Conservation (phyloP, 2,113 vertebrate species). For the Patagioenas fasciata region DNA sequence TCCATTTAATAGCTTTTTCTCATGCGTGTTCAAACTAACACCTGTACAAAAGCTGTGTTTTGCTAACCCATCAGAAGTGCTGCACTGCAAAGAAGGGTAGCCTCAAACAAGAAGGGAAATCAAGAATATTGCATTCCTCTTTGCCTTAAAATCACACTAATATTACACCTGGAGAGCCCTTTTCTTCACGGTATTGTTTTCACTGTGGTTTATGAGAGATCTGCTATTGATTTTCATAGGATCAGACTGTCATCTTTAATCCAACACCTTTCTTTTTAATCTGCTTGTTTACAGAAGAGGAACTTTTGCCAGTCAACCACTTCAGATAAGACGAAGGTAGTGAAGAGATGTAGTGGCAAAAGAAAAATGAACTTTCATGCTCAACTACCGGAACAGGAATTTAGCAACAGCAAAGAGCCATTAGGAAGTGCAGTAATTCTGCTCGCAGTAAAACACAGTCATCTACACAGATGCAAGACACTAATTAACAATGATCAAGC, state of each 20-base stretch:
- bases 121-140: neutral
- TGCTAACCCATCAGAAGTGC: neutral
- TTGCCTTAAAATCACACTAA: neutral
- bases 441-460: neutral
- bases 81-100: neutral
- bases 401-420: neutral
- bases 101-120: neutral
- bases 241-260: conserved; percentile 42
- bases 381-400: neutral
- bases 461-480: neutral
- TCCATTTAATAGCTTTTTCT: neutral
- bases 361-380: conserved; percentile 14
- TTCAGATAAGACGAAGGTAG: conserved; percentile 1
- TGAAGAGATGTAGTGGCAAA: neutral
- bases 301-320: conserved; percentile 32
- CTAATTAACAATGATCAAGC: conserved; percentile 11
- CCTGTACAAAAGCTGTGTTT: neutral
- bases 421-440: neutral
- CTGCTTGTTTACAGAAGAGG: conserved; percentile 4
- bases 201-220: neutral
- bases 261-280: conserved; percentile 44
- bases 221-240: conserved; percentile 11
- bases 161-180: neutral
- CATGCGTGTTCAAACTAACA: neutral
- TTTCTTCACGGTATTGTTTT: conserved; percentile 6